Evolutionary conservation across 1,140 invertebrate genomes (phyloP).

Genomic region (Atta cephalotes): DNA sequence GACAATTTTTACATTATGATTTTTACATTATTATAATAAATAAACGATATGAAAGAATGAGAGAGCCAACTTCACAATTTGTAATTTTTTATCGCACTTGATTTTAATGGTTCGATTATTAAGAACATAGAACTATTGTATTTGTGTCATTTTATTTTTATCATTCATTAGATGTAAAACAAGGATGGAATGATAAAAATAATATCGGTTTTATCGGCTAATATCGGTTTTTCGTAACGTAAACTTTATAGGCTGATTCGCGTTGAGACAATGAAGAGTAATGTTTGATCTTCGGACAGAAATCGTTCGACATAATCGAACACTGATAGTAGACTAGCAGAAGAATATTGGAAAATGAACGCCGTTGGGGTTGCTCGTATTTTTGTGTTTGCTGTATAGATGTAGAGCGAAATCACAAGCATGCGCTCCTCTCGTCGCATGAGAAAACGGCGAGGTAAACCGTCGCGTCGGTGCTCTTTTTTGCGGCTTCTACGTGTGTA

Average conservation of each 20-base stretch:
- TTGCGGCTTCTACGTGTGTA: slow-evolving; percentile 11
- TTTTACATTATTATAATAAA: too few relatives aligned
- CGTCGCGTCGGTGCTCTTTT: slow-evolving; percentile 9
- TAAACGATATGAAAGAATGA: too few relatives aligned
- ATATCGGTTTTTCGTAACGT: background rate
- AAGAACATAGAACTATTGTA: too few relatives aligned
- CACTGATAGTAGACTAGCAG: slow-evolving; percentile 4
- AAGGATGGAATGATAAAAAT: too few relatives aligned
- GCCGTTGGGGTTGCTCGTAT: background rate
- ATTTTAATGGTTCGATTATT: too few relatives aligned
- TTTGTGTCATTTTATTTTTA: too few relatives aligned
- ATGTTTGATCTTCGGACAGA: slow-evolving; percentile 1
- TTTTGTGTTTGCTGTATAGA: slow-evolving; percentile 30
- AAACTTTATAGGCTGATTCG: slow-evolving; percentile 35
- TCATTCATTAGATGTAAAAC: too few relatives aligned
- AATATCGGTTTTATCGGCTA: background rate
- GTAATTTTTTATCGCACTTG: too few relatives aligned
- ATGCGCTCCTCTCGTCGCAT: background rate
- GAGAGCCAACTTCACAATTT: too few relatives aligned
- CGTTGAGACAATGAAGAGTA: background rate
- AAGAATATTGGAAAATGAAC: slow-evolving; percentile 42
- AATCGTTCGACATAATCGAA: slow-evolving; percentile 29
- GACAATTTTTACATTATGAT: too few relatives aligned
- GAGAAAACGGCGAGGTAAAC: slow-evolving; percentile 29
- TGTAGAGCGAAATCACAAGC: background rate